Base-by-base conservation (phyloP, 2,888 invertebrate genomes). In the Anodontia alba region DNA sequence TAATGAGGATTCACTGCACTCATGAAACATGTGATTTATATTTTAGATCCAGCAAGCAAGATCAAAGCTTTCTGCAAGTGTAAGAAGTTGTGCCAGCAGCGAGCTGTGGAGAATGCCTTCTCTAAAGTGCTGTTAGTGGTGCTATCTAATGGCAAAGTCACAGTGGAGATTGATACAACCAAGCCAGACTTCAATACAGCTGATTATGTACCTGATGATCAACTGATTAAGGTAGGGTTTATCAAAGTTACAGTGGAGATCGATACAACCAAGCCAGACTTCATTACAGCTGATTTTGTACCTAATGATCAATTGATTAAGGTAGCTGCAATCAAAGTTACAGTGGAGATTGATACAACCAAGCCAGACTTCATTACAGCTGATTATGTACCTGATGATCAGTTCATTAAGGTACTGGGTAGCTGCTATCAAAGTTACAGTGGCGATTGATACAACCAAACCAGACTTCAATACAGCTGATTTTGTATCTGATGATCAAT, bases 101-200 rank as follows among this genome's bases (percentile, higher is more conserved):
- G 88, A 36, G 91, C 93, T 0, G 69, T 92, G 62, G 90, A 92
- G 74, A 88, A 91, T 75, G 93, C 93, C 8, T 93, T 93, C 76
- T 86, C 90, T 12, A 90, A 87, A 69, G 83, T 93, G 0, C 79
- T 93, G 1, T 73, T 93, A 31, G 82, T 93, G 26, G 87, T 91
- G 2, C 81, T 92, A 17, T 79, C 82, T 26, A 90, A 88, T 73
- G 92, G 91, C 12, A 92, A 92, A 78, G 91, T 92, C 1, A 82
- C 86, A 7, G 92, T 90, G 1, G 92, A 93, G 68, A 82, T 92
- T 3, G 90, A 93, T 79, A 90, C 91, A 0, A 90, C 90, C 0
- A 84, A 83, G 76, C 83, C 87, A 12, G 91, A 91, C 62, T 78
- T 85, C 43, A 71, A 66, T 31, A 38, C 73, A n/a, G 78, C 80